Evolutionary conservation across 2,888 invertebrate species (phyloP).

Genomic region (Caenorhabditis panamensis): DNA sequence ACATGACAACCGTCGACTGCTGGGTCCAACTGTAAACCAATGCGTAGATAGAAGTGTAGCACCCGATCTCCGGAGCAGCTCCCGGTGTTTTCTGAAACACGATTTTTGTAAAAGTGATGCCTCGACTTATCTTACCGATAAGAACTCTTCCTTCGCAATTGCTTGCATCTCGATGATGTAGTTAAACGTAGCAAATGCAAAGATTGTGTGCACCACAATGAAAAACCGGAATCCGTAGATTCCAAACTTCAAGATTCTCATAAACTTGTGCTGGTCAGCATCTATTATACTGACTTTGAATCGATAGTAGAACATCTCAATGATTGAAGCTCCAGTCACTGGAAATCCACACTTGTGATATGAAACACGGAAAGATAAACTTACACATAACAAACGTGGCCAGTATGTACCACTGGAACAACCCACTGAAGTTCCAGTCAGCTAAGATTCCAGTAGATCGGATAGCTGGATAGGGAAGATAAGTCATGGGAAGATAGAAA

Average conservation of each 20-base stretch:
- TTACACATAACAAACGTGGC: neutral
- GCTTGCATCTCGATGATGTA: neutral
- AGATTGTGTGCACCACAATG: neutral
- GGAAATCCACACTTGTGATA: neutral
- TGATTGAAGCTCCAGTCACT: slow-evolving; percentile 23
- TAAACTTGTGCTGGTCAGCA: neutral
- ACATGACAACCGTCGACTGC: neutral
- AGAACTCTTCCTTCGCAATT: neutral
- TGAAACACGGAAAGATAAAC: neutral
- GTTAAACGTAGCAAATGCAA: neutral
- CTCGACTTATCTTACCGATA: neutral
- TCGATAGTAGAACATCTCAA: slow-evolving; percentile 36
- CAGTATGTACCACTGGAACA: slow-evolving; percentile 10
- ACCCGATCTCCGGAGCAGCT: neutral
- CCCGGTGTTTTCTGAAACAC: neutral
- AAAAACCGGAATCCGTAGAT: neutral
- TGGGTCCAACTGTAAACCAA: neutral
- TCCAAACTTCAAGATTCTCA: neutral
- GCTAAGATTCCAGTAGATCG: neutral
- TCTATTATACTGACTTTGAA: slow-evolving; percentile 23
- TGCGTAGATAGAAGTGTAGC: neutral
- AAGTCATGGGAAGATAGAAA: neutral
- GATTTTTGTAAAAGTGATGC: neutral
- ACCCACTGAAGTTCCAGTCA: neutral
- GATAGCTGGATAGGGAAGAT: neutral